A percentile compares a stretch with the other conserved stretches of the same genome.
These are phyloP conservation scores for Blennius ocellaris DNA, from an alignment of 2,113 vertebrate genomes.

Conservation along the genomic window DNA sequence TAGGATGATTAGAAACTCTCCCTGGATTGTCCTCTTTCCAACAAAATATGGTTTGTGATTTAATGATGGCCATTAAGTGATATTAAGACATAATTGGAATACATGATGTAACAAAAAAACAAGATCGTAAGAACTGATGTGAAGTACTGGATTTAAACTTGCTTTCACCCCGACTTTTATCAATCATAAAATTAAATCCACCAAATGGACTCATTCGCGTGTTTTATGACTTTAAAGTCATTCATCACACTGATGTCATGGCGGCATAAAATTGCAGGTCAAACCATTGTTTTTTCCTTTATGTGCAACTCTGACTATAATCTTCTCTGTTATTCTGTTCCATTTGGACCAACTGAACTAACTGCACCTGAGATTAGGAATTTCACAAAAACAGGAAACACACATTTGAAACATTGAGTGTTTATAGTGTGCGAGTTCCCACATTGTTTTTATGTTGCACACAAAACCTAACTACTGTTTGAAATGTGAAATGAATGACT, in stretches of 20 bases:
- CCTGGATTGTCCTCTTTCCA: background rate
- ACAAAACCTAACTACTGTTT: background rate
- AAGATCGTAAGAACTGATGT: conserved; percentile 13
- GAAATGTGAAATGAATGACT: background rate
- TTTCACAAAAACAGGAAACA: background rate
- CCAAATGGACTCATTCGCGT: background rate
- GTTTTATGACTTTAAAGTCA: conserved; percentile 14
- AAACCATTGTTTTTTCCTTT: background rate
- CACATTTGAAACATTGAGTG: background rate
- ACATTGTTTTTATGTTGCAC: conserved; percentile 3
- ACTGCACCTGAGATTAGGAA: background rate
- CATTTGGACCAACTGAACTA: conserved; percentile 12
- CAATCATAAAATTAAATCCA: conserved; percentile 1
- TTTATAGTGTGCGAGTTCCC: background rate
- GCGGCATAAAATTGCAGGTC: conserved; percentile 7
- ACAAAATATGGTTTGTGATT: conserved; percentile 30
- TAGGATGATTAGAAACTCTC: background rate
- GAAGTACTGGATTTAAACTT: conserved; percentile 18
- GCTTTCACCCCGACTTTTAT: background rate
- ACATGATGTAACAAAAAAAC: conserved; percentile 39
- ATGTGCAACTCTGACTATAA: conserved; percentile 7
- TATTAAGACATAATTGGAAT: conserved; percentile 39
- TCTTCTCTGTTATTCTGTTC: background rate
- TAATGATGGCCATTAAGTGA: conserved; percentile 48
- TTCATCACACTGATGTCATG: conserved; percentile 14